Base-by-base conservation (phyloP, 2,888 invertebrate genomes). In the Melieria picta region DNA sequence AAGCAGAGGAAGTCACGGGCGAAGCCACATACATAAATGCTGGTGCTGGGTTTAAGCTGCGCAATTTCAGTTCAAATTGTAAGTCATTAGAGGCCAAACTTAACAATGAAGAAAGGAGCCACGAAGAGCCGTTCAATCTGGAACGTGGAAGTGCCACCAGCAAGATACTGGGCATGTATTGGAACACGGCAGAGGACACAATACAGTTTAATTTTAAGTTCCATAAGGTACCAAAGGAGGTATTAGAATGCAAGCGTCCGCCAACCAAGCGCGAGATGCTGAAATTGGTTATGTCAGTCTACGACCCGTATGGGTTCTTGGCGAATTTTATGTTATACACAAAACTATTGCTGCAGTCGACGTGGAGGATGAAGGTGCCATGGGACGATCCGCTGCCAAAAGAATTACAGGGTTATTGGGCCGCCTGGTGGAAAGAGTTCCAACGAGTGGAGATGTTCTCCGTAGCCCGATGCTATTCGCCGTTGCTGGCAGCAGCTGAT, bases 321-420 rank as follows among this genome's bases (percentile, higher is more conserved):
- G 30, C 30, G 30, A 2, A 30, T 30, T 30, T 30, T 30, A 30
- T 30, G 30, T 30, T 30, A 30, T 30, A 30, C 30, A 30, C 30
- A 1, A 30, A 30, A 30, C 30, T 30, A 30, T 30, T 30, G 80
- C 0, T 72, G 7, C 73, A 72, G 43, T 57, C 43, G 47, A 69
- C 57, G 11, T 74, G 71, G 66, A 75, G 69, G 48, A 48, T 62
- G 4, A 9, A 63, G 13, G 7, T 73, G 5, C 58, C 50, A 16
- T 76, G 76, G 76, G 74, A 76, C 50, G 74, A 76, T 4, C 45
- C 7, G n/a, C 7, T 72, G 30, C 72, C 74, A 11, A n/a, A 57
- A 16, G 46, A 70, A 56, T 13, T 75, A 5, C 10, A 56, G 46
- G n/a, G 16, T 4, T 50, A 66, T n/a, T 75, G 69, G 69, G 56